Base-by-base conservation (phyloP, 2,888 invertebrate species). In the Ischnura elegans region DNA sequence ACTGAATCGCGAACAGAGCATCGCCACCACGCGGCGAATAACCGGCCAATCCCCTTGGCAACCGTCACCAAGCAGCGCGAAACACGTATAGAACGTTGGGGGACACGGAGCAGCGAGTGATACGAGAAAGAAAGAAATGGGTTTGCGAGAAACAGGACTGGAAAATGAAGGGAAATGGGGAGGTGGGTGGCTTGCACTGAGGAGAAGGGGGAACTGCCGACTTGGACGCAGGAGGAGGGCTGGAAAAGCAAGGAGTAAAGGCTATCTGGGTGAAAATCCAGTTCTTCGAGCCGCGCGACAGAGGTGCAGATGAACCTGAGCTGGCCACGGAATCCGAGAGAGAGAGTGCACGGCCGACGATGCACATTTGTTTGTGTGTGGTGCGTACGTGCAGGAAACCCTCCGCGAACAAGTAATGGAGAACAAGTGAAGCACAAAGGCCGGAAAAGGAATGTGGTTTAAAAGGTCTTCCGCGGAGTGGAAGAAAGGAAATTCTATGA, bases 31-130 rank as follows among this genome's bases (percentile, higher is more conserved):
- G 10, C 76, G 36, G 76, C 76, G 76, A 76, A 76, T 76, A 76
- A 76, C 3, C 66, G 36, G 36, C 66, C 66, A n/a, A 61, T 76
- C 76, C 76, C 76, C 76, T 76, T 76, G 76, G 76, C 76, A 76
- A 76, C 76, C 76, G 8, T 76, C 76, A 29, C 0, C 76, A n/a
- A 76, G 76, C 36, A 36, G 66, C 66, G 29, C 29, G 29, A 36
- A 76, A 29, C 76, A 36, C 76, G 76, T 76, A n/a, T 0, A n/a
- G 25, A 25, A 29, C 10, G 2, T 1, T 13, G 2, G 36, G 66
- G 16, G 66, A 76, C 3, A 76, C 2, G 36, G 76, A 76, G 61
- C 47, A 76, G 61, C 51, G 76, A n/a, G 61, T 8, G 87, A 42
- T 19, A 0, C 5, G 87, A 87, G 55, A 19, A 51, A 46, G 61